Conservation (phyloP, 2,797 vertebrate genomes). For the Pelodytes ibericus region DNA sequence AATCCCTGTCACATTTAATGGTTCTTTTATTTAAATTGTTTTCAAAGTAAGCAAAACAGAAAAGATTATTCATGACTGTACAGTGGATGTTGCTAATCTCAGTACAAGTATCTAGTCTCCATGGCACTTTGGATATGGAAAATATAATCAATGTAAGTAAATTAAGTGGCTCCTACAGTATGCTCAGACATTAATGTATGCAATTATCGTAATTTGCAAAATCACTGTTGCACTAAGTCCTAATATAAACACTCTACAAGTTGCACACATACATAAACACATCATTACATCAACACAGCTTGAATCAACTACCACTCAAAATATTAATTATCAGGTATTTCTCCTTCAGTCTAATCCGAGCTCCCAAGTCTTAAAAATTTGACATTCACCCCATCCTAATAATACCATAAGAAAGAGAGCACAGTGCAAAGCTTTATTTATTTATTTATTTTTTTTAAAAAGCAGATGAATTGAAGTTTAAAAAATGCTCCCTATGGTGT, state of each 20-base stretch:
- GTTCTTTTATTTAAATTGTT: too few relatives aligned
- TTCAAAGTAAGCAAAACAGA: too few relatives aligned
- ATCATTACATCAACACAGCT: slow-evolving; percentile 5
- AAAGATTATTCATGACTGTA: too few relatives aligned
- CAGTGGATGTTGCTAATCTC: too few relatives aligned
- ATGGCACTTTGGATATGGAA: not conserved
- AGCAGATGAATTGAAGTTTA: slow-evolving; percentile 37
- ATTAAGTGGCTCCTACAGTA: not conserved
- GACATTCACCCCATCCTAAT: slow-evolving; percentile 31
- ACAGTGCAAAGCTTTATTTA: slow-evolving; percentile 4
- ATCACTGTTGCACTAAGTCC: not conserved
- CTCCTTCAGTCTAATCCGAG: not conserved
- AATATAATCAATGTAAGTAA: not conserved
- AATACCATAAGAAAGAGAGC: slow-evolving; percentile 17
- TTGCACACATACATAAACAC: not conserved
- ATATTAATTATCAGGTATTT: slow-evolving; percentile 1
- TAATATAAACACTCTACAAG: not conserved
- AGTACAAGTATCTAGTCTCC: too few relatives aligned
- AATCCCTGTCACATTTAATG: too few relatives aligned
- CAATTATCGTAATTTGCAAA: not conserved
- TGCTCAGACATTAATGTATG: not conserved
- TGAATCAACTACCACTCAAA: not conserved
- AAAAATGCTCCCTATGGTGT: slow-evolving; percentile 34
- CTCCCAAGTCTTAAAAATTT: slow-evolving; percentile 26
- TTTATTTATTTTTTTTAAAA: too few relatives aligned